These are phyloP conservation scores for Lathamus discolor DNA, from an alignment of 2,113 vertebrate genomes.

Conservation along the genomic window DNA sequence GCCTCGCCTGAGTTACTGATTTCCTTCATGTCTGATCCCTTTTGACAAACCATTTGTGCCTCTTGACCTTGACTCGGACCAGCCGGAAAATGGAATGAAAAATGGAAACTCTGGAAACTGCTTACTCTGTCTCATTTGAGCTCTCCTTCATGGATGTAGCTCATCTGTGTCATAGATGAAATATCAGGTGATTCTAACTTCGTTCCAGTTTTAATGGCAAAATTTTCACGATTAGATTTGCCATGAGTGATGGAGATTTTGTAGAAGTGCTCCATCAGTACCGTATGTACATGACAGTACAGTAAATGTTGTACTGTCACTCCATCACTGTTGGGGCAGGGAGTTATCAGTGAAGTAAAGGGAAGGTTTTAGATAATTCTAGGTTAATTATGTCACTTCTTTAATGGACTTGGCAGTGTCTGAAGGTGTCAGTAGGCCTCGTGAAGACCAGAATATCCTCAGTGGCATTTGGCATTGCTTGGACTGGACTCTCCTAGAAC, in stretches of 20 bases:
- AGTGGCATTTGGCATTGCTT: accelerated
- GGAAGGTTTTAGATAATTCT: background rate
- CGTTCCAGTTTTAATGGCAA: background rate
- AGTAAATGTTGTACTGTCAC: background rate
- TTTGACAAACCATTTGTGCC: background rate
- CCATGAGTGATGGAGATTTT: background rate
- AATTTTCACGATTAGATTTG: background rate
- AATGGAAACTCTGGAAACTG: background rate
- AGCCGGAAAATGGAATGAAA: background rate
- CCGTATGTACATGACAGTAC: background rate
- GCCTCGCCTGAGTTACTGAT: background rate
- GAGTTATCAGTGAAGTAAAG: background rate
- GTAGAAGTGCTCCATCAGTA: background rate
- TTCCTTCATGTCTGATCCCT: background rate
- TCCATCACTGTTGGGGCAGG: background rate
- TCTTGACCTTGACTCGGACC: background rate
- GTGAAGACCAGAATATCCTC: background rate
- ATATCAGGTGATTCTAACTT: background rate
- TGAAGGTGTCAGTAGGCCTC: background rate
- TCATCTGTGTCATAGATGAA: background rate
- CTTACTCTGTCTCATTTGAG: background rate
- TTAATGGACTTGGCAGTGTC: background rate
- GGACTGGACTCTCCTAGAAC: background rate
- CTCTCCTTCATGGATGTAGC: background rate
- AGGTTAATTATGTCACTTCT: background rate